Conservation (phyloP, 2,888 invertebrate genomes). For the Seira sanloemensis region DNA sequence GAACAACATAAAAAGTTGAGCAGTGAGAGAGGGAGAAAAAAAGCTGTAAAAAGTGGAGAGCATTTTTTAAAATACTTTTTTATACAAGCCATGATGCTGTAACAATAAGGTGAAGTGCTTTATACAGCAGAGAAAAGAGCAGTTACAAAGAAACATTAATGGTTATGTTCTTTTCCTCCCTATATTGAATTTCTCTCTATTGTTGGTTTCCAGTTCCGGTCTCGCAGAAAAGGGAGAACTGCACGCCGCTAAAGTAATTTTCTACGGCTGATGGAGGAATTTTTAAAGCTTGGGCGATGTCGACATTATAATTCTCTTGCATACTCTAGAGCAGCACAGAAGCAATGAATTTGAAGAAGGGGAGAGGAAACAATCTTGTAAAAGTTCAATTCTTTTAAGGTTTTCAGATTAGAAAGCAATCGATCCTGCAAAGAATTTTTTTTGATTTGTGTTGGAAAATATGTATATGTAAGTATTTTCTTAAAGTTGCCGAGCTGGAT, state of each 20-base stretch:
- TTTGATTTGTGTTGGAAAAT: no score
- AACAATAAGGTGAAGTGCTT: slow-evolving; percentile 17
- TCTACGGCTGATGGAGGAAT: not conserved
- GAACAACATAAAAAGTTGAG: slow-evolving; percentile 28
- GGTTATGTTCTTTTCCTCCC: slow-evolving; percentile 22
- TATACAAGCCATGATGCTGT: not conserved
- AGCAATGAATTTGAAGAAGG: slow-evolving; percentile 2
- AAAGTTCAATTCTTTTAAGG: slow-evolving; percentile 10
- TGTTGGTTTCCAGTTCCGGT: slow-evolving; percentile 14
- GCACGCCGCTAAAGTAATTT: slow-evolving; percentile 10
- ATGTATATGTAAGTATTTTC: no score
- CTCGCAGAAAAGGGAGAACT: not conserved
- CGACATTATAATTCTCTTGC: slow-evolving; percentile 31
- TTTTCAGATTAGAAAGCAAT: no score
- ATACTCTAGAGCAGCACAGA: no score
- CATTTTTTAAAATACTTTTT: slow-evolving; percentile 5
- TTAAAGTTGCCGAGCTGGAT: no score
- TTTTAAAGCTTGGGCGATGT: no score
- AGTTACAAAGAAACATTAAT: slow-evolving; percentile 27
- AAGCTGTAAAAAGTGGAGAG: slow-evolving; percentile 16
- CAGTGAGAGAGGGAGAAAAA: not conserved
- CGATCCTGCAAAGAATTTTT: no score
- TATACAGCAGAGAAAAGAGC: not conserved
- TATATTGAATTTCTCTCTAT: slow-evolving; percentile 1
- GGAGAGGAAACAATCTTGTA: not conserved